Percentiles rank a stretch among this genome's conserved stretches.
Evolutionary conservation across 2,113 vertebrate species (phyloP).

Genomic region (Microtus pennsylvanicus): DNA sequence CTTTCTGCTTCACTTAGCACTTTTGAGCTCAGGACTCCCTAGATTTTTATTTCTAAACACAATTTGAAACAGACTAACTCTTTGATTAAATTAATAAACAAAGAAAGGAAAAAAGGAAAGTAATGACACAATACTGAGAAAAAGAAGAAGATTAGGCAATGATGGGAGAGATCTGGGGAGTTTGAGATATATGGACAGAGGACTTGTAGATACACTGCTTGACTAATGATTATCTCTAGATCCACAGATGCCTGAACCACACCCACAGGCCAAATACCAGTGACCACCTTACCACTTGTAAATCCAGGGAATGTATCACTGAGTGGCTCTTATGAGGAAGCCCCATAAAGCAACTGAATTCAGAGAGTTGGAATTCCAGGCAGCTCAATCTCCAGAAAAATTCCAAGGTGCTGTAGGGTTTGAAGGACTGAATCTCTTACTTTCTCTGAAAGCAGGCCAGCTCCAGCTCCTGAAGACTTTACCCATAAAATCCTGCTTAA

Average conservation of each 20-base stretch:
- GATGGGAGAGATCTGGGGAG: too few relatives aligned
- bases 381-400: background rate
- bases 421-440: too few relatives aligned
- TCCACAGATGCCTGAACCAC: background rate
- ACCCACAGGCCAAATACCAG: background rate
- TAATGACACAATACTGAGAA: too few relatives aligned
- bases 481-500: background rate
- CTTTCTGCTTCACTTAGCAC: too few relatives aligned
- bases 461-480: background rate
- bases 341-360: background rate
- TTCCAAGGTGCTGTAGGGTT: background rate
- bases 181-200: background rate
- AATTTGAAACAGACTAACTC: too few relatives aligned
- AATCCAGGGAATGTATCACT: background rate
- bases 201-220: background rate
- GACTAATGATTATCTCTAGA: background rate
- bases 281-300: background rate
- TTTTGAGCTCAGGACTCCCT: too few relatives aligned
- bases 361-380: background rate
- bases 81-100: too few relatives aligned
- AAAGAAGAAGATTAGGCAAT: too few relatives aligned
- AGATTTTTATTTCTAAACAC: too few relatives aligned
- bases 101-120: too few relatives aligned
- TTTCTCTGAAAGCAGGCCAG: background rate
- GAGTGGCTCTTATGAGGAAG: background rate